Base-by-base conservation (phyloP, 2,113 vertebrate genomes). In the Coracopsis vasa region DNA sequence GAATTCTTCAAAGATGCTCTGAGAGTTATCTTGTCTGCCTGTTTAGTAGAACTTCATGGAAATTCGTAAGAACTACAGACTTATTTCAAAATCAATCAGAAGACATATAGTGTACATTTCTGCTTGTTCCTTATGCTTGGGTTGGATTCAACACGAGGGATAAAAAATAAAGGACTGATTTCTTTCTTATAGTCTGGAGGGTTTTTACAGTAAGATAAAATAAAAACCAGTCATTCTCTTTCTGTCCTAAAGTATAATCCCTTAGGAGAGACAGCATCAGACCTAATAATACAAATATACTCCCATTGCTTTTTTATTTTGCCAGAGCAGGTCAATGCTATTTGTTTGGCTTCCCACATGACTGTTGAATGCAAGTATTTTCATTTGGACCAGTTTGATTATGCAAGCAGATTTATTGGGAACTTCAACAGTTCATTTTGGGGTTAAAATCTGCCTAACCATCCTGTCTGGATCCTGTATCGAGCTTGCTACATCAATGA, bases 401-500 rank as follows among this genome's bases (percentile, higher is more conserved):
- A 45, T 47, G 16, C 11, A 66, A 25, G 13, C 1, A 35, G 8
- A 42, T 54, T n/a, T 66, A 45, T 48, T 33, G 39, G 13, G 25
- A 35, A 7, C 4, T 67, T 79, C 33, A 8, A 31, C 33, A 60
- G 10, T 19, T 90, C 12, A 14, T 58, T 96, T 72, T 90, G 28
- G 33, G 12, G 10, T 75, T 56, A 75, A 69, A 71, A 29, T 71
- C 54, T 45, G 11, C 73, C 37, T 73, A 24, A 31, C 6, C 11
- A 23, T 45, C 21, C 69, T 73, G 19, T 45, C 45, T 66, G 83
- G 31, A n/a, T 28, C 24, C n/a, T n/a, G 3, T 39, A 39, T n/a
- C 3, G 11, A 53, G 11, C 1, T 1, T 15, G 25, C 23, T 16
- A 7, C 0, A 0, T 33, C 16, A 29, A 25, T 29, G 39, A 28